These are phyloP conservation scores for Myrmophylax atrothorax DNA, from an alignment of 2,113 vertebrate species.

Conservation along the genomic window DNA sequence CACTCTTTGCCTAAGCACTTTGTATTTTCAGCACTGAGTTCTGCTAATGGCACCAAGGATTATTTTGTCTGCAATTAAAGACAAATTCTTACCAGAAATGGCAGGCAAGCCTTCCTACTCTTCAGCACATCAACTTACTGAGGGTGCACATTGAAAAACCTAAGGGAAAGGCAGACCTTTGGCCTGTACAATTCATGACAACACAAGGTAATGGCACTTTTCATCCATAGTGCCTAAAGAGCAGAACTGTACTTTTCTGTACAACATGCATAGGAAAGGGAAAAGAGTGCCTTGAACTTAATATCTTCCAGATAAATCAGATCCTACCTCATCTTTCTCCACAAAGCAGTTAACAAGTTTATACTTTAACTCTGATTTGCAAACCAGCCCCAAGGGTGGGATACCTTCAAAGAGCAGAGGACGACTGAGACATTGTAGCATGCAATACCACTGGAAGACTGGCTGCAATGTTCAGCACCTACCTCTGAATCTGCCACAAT, in stretches of 20 bases:
- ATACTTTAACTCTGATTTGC: not conserved
- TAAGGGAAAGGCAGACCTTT: not conserved
- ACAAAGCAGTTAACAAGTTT: not conserved
- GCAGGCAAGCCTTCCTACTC: not conserved
- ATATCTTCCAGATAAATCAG: not conserved
- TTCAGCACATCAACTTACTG: not conserved
- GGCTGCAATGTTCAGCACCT: not conserved
- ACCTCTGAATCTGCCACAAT: not conserved
- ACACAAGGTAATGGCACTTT: not conserved
- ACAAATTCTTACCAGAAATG: not conserved
- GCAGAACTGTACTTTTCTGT: not conserved
- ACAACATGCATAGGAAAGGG: not conserved
- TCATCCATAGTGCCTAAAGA: not conserved
- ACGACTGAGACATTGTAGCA: not conserved
- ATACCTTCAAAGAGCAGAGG: not conserved
- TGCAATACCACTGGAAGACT: not conserved
- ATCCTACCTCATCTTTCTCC: not conserved
- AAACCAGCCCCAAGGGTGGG: not conserved
- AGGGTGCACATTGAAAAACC: not conserved
- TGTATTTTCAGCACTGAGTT: not conserved
- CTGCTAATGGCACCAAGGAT: not conserved
- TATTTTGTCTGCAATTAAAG: not conserved
- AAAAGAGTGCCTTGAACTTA: not conserved
- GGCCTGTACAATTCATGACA: not conserved
- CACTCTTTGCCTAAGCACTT: not conserved